Evolutionary conservation across 2,888 invertebrate species (phyloP).

Genomic region (Piscicola geometra): DNA sequence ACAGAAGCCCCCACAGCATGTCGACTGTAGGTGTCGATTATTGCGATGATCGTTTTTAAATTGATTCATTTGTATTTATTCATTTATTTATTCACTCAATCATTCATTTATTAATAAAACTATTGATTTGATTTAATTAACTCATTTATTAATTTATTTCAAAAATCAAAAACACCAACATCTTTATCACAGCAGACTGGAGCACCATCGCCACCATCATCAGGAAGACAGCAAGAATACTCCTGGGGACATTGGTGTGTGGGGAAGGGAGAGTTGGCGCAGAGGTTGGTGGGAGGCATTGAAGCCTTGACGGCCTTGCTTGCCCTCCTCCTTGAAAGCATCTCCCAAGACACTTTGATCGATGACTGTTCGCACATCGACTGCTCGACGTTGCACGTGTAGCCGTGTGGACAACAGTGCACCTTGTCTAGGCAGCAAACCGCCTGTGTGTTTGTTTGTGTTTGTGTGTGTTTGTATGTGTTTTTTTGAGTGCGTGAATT

Average conservation of each 20-base stretch:
- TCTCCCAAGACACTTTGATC: not conserved
- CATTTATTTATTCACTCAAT: no score
- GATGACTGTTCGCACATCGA: not conserved
- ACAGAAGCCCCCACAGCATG: constrained; percentile 28
- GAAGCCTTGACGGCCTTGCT: not conserved
- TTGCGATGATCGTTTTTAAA: no score
- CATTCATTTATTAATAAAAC: no score
- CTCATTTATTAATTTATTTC: no score
- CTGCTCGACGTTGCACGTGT: constrained; percentile 37
- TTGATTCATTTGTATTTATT: no score
- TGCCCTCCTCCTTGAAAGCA: not conserved
- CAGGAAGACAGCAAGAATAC: constrained; percentile 20
- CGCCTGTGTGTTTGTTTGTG: constrained; percentile 36
- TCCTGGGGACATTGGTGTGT: constrained; percentile 17
- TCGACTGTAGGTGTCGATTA: constrained; percentile 20
- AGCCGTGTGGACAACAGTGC: constrained; percentile 46
- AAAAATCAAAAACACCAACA: not conserved
- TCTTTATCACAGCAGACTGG: constrained; percentile 29
- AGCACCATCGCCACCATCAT: not conserved
- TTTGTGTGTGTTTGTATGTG: no score
- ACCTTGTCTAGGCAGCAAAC: constrained; percentile 46
- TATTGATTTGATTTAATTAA: no score
- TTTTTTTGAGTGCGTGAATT: no score
- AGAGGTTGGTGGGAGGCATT: not conserved
- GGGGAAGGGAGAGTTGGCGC: not conserved